Base-by-base conservation (phyloP, 2,797 vertebrate species). In the Cyprinella venusta region DNA sequence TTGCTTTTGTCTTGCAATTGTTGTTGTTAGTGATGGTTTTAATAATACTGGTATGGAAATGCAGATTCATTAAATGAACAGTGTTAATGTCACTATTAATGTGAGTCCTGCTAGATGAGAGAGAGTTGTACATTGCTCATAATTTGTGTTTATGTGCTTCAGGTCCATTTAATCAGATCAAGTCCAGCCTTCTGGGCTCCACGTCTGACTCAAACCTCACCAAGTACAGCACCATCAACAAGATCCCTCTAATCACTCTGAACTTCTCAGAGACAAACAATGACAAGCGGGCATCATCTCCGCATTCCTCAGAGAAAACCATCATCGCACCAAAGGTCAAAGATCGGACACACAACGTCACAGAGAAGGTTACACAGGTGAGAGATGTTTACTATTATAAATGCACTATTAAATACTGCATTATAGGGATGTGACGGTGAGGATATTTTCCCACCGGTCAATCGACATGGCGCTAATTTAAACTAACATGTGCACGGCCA, bases 281-380 rank as follows among this genome's bases (percentile, higher is more conserved):
- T 81, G 97, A 98, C 89, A 99, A 97, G 94, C 98, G 97, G 89
- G 96, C 95, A 72, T 95, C 97, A 80, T 98, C 98, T 9, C 95
- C 97, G 33, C 96, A 97, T 15, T 97, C 97, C 76, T 99, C 98
- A 0, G 98, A 99, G 91, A 98, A 98, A 93, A 96, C 98, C 89
- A 98, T 99, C 88, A 98, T 99, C 84, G 97, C 98, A 18, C 96
- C 98, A 48, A 99, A 98, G 89, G 98, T 99, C 92, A 99, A 98
- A 92, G 97, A 99, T 86, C 95, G 97, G 87, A 97, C 97, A 30
- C 98, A 99, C 93, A 97, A 98, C 36, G 98, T 99, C 88, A 99
- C 98, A 15, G 98, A 99, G 88, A 99, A 99, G 83, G 98, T 99
- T 88, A 99, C 98, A n/a, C 98, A 99, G 98, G 98, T 99, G 93